Conservation (phyloP, 2,888 invertebrate genomes). For the Hyposoter didymator region DNA sequence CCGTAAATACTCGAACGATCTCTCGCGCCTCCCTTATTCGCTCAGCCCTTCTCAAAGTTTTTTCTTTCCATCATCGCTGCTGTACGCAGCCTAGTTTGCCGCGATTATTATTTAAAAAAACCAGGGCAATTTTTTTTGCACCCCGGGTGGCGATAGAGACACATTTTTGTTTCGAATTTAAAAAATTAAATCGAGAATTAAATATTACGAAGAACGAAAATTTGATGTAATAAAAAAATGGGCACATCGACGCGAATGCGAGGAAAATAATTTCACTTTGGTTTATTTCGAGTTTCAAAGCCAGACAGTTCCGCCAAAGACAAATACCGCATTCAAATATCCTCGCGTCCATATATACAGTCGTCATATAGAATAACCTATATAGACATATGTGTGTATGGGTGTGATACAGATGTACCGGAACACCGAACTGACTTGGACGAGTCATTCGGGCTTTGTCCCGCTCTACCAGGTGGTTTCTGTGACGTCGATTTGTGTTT, state of each 20-base stretch:
- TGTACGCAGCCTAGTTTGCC: neutral
- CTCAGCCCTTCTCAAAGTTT: neutral
- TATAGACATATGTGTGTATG: neutral
- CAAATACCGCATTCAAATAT: slow-evolving; percentile 1
- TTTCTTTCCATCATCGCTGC: neutral
- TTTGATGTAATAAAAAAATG: no score
- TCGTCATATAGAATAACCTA: neutral
- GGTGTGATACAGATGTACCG: neutral
- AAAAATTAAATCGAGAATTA: no score
- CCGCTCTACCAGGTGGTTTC: slow-evolving; percentile 39
- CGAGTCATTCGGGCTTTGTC: slow-evolving; percentile 54
- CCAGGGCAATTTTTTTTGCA: neutral
- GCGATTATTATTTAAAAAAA: neutral
- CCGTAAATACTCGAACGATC: slow-evolving; percentile 71
- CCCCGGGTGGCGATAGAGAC: neutral
- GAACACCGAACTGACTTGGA: slow-evolving; percentile 49
- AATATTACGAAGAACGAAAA: no score
- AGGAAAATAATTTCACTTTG: neutral
- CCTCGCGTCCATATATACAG: neutral
- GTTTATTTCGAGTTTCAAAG: neutral
- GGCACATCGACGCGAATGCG: neutral
- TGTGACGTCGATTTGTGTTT: slow-evolving; percentile 59
- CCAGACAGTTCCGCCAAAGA: neutral
- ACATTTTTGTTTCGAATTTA: neutral
- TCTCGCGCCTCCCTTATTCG: slow-evolving; percentile 49